These are phyloP conservation scores for Theretra japonica DNA, from an alignment of 2,888 invertebrate species.

Conservation along the genomic window DNA sequence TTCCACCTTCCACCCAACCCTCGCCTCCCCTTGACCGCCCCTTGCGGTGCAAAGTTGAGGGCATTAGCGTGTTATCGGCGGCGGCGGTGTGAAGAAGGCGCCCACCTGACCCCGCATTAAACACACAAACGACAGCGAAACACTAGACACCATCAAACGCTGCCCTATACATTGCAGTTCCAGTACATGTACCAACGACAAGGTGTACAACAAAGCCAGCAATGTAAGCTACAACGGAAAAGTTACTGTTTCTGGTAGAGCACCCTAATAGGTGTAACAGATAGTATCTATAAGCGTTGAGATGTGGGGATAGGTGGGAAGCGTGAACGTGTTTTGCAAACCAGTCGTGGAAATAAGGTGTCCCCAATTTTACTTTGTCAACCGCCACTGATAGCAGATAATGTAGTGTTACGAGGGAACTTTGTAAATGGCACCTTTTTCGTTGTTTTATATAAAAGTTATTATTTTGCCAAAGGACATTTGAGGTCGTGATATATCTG, in stretches of 20 bases:
- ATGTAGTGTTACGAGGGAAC: conserved; percentile 72
- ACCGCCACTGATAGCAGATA: conserved; percentile 78
- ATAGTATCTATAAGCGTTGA: conserved; percentile 84
- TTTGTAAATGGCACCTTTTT: conserved; percentile 66
- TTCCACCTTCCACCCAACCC: conserved; percentile 49
- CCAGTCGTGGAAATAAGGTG: conserved; percentile 81
- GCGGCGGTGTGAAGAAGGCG: conserved; percentile 80
- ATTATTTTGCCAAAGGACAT: conserved; percentile 2
- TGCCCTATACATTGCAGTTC: conserved; percentile 51
- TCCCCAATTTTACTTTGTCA: conserved; percentile 81
- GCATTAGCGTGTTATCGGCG: conserved; percentile 85
- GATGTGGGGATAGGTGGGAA: conserved; percentile 83
- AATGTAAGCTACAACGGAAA: conserved; percentile 51
- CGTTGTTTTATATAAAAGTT: conserved; percentile 51
- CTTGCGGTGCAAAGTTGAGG: conserved; percentile 84
- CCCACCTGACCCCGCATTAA: conserved; percentile 76
- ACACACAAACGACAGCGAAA: conserved; percentile 49
- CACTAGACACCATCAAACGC: conserved; percentile 44
- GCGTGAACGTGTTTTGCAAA: conserved; percentile 84
- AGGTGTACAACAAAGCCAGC: conserved; percentile 42
- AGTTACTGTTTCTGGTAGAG: conserved; percentile 35
- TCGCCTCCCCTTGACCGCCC: conserved; percentile 54
- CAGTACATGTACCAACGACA: conserved; percentile 4
- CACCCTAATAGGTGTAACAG: conserved; percentile 75
- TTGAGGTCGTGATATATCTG: background rate